Evolutionary conservation across 2,113 vertebrate genomes (phyloP).

Genomic region (Macrotus californicus): DNA sequence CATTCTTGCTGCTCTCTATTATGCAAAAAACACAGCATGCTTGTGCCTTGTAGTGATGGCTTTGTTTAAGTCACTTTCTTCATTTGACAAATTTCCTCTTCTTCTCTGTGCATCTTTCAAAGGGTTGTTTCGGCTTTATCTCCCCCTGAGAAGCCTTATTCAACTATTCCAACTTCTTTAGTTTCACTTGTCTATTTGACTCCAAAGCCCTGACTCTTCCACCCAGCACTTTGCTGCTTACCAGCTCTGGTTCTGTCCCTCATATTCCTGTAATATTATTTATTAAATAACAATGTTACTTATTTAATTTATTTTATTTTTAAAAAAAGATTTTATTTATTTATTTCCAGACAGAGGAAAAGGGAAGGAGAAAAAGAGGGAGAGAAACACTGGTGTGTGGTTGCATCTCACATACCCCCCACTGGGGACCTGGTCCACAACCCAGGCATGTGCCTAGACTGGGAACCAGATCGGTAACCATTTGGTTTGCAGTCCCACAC

Average conservation of each 20-base stretch:
- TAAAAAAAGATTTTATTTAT: too few species aligned
- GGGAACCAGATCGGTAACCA: too few species aligned
- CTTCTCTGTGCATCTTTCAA: background rate
- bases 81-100: background rate
- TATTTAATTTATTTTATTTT: background rate
- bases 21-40: background rate
- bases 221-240: background rate
- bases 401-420: too few species aligned
- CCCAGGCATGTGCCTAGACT: too few species aligned
- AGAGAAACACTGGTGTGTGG: too few species aligned
- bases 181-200: background rate
- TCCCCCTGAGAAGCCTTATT: background rate
- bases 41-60: background rate
- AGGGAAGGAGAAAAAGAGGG: too few species aligned
- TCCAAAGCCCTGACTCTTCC: background rate
- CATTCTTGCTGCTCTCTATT: background rate
- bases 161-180: background rate
- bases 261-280: background rate
- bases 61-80: background rate
- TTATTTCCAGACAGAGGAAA: too few species aligned
- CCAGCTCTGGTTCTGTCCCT: background rate
- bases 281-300: background rate
- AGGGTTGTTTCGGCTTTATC: background rate
- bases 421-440: too few species aligned
- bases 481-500: too few species aligned